These are phyloP conservation scores for Jacana jacana DNA, from an alignment of 2,113 vertebrate genomes.

Conservation along the genomic window DNA sequence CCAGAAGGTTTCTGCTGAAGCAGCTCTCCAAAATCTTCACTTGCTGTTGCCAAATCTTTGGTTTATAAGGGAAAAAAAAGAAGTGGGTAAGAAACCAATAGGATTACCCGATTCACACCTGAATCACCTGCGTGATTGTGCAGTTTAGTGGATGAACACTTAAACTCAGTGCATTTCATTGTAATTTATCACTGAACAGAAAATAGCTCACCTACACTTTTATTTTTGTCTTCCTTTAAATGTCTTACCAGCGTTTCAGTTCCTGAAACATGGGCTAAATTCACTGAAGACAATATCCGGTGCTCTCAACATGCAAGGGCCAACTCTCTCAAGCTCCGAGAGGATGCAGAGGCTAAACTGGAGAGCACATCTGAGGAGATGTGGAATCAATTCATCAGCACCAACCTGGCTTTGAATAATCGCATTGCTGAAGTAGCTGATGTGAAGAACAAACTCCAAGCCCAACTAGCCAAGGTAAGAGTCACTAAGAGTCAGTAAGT, in stretches of 20 bases:
- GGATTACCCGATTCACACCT: neutral
- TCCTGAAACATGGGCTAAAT: conserved; percentile 72
- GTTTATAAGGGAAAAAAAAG: neutral
- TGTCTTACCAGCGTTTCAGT: conserved; percentile 48
- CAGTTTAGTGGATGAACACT: neutral
- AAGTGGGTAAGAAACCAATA: neutral
- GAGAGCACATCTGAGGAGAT: conserved; percentile 58
- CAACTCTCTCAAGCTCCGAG: conserved; percentile 61
- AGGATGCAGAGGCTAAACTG: conserved; percentile 60
- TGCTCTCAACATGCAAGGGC: conserved; percentile 66
- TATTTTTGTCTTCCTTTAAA: neutral
- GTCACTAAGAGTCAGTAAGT: neutral
- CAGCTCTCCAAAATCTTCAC: neutral
- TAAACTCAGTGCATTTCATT: neutral
- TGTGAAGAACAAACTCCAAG: conserved; percentile 71
- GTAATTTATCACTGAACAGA: neutral
- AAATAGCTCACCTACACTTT: neutral
- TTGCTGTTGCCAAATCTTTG: neutral
- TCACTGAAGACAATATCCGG: conserved; percentile 72
- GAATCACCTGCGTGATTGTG: no score
- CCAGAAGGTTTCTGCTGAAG: neutral
- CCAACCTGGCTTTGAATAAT: conserved; percentile 69
- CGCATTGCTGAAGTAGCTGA: conserved; percentile 50
- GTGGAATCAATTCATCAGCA: conserved; percentile 67
- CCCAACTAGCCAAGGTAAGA: conserved; percentile 72